These are phyloP conservation scores for Megaceryle alcyon DNA, from an alignment of 2,797 vertebrate species.

Conservation along the genomic window DNA sequence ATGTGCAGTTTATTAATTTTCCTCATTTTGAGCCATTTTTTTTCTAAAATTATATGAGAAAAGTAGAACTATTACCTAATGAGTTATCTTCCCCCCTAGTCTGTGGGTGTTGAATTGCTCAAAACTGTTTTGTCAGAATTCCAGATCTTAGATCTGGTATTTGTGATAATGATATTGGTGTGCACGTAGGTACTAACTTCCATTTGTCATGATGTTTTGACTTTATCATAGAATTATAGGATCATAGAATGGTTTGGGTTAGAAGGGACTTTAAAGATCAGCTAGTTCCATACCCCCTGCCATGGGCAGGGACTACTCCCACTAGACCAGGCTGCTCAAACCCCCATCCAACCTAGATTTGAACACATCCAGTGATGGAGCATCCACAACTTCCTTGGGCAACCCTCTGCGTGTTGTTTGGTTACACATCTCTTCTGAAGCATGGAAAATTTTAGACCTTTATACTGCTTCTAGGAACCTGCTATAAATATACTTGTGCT, in stretches of 20 bases:
- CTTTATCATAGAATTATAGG: not conserved
- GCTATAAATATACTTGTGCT: not conserved
- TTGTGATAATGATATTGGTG: not conserved
- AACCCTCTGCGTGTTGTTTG: not conserved
- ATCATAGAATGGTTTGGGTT: too few relatives aligned
- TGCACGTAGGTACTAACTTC: not conserved
- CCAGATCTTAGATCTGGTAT: not conserved
- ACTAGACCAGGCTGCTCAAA: too few relatives aligned
- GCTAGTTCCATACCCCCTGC: too few relatives aligned
- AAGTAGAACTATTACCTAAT: not conserved
- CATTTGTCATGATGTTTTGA: not conserved
- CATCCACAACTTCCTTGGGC: too few relatives aligned
- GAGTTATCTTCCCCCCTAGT: not conserved
- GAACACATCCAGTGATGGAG: too few relatives aligned
- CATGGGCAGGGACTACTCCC: too few relatives aligned
- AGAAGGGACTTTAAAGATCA: too few relatives aligned
- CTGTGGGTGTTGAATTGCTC: not conserved
- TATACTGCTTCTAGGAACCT: not conserved
- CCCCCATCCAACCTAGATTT: too few relatives aligned
- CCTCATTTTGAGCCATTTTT: not conserved
- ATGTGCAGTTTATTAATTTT: not conserved
- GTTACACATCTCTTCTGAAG: not conserved
- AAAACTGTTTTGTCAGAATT: not conserved
- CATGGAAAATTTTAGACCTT: not conserved
- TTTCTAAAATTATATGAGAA: slow-evolving; percentile 11